A percentile compares a stretch with the other conserved stretches of the same genome.
These are phyloP conservation scores for Drosophila nigromelanica DNA, from an alignment of 1,140 invertebrate genomes.

Conservation along the genomic window DNA sequence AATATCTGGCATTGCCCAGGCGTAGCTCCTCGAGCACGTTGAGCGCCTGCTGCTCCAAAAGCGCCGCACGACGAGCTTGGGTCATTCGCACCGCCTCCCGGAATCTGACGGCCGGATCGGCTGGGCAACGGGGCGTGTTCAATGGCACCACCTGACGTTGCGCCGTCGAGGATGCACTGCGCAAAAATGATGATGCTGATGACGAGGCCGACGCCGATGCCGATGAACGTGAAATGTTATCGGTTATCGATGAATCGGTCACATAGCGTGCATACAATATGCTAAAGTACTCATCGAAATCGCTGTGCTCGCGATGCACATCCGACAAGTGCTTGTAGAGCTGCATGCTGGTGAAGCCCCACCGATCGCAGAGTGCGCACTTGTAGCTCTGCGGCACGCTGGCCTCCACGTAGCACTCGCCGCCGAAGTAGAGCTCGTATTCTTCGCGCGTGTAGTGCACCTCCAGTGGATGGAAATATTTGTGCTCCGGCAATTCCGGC, in stretches of 20 bases:
- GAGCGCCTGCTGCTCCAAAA: conserved; percentile 1
- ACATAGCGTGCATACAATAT: conserved; percentile 15
- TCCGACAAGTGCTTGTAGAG: conserved; percentile 29
- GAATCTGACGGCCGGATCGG: background rate
- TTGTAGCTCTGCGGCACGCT: conserved; percentile 52
- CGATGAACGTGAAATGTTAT: background rate
- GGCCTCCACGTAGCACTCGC: conserved; percentile 5
- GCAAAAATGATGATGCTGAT: background rate
- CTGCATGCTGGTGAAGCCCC: conserved; percentile 8
- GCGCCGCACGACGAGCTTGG: background rate
- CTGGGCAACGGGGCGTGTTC: background rate
- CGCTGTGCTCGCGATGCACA: conserved; percentile 25
- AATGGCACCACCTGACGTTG: too few species aligned
- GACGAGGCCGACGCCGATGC: too few species aligned
- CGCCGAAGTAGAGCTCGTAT: conserved; percentile 42
- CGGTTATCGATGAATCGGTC: background rate
- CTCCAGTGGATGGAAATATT: conserved; percentile 50
- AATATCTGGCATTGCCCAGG: background rate
- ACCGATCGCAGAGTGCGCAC: conserved; percentile 36
- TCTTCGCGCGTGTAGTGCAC: conserved; percentile 34
- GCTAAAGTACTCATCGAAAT: conserved; percentile 29
- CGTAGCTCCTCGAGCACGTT: conserved; percentile 2
- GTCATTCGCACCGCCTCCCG: conserved; percentile 7
- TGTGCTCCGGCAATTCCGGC: conserved; percentile 19
- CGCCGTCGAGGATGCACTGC: background rate